Conservation (phyloP, 2,797 vertebrate species). For the Pangasius larnaudii region DNA sequence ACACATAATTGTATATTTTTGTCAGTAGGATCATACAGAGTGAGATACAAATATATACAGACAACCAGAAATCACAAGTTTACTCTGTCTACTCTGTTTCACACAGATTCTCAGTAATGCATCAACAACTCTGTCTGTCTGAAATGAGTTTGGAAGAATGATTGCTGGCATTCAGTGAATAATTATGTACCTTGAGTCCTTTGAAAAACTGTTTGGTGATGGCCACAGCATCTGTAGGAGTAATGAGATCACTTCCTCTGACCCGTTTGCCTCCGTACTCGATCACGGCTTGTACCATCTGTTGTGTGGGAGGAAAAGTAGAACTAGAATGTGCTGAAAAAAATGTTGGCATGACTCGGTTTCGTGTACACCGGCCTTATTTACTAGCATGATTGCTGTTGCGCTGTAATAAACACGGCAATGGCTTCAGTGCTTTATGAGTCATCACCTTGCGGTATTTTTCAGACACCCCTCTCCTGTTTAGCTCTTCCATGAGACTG, state of each 20-base stretch:
- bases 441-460: slow-evolving; percentile 75
- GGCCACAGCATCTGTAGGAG: slow-evolving; percentile 89
- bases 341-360: not conserved
- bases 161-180: not conserved
- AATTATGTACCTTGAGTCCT: slow-evolving; percentile 87
- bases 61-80: not conserved
- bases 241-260: slow-evolving; percentile 92
- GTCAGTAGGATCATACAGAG: not conserved
- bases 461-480: slow-evolving; percentile 80
- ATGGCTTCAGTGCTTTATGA: not conserved
- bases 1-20: slow-evolving; percentile 13
- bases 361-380: not conserved
- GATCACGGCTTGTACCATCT: slow-evolving; percentile 89
- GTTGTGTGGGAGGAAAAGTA: slow-evolving; percentile 32
- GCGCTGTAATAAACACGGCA: not conserved
- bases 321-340: not conserved
- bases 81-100: not conserved
- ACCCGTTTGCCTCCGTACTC: slow-evolving; percentile 93
- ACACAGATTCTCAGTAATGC: not conserved
- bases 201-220: slow-evolving; percentile 99
- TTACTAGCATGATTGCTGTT: not conserved
- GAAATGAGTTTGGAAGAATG: not conserved
- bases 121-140: not conserved
- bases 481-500: slow-evolving; percentile 83
- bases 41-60: not conserved